Evolutionary conservation across 1,140 invertebrate genomes (phyloP), one percentile per base, ranked within the genome.

Genomic region (Papilio xuthus): DNA sequence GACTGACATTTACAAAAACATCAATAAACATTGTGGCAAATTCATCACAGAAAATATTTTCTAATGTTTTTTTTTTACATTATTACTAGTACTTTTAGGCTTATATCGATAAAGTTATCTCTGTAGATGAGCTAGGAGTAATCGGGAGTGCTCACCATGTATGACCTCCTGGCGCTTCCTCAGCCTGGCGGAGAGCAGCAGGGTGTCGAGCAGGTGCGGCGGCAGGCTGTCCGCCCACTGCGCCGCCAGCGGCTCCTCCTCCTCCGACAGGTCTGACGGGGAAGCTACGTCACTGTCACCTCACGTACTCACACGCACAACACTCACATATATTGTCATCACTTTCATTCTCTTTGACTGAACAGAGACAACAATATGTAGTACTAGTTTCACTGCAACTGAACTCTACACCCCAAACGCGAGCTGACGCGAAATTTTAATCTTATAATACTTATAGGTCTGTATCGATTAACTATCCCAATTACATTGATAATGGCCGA

Each of bases 91-190:
- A 15, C 44, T 44, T 44, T 44, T 44, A 12, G 9, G 2, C 15
- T 18, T 3, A 32, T 32, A 32, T 6, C 32, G 32, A 32, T 6
- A 32, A 32, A 2, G 2, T 50, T 18, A 50, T 50, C 47, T 50
- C 47, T n/a, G n/a, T n/a, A n/a, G n/a, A n/a, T n/a, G n/a, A n/a
- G n/a, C n/a, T n/a, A n/a, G n/a, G n/a, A n/a, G n/a, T n/a, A n/a
- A n/a, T n/a, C n/a, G n/a, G n/a, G n/a, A n/a, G n/a, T n/a, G n/a
- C 92, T 91, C 85, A 99, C 98, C 98, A 93, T 99, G 99, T 79
- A 99, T 98, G 88, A 99, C 97, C 95, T 99, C 98, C 94, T 99
- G 99, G 82, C 98, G 95, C 92, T 99, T 99, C 97, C 93, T 98
- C 96, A 85, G 90, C 85, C 92, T 90, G 75, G 85, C 79, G 13